Percentiles rank a stretch among this genome's conserved stretches.
Conservation (phyloP, 2,113 vertebrate species). For the Amia ocellicauda region DNA sequence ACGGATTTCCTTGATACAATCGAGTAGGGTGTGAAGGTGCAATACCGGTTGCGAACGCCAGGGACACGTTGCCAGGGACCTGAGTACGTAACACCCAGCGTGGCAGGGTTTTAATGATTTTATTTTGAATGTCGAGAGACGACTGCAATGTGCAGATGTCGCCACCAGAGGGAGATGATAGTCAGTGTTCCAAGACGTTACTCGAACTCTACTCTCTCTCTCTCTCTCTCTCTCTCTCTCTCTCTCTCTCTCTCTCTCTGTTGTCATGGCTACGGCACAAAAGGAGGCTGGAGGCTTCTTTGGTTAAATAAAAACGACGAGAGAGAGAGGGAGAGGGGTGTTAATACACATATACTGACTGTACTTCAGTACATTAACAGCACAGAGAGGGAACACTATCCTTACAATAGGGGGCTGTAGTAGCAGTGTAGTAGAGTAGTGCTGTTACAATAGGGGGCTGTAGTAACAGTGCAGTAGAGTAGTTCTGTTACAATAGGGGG, state of each 20-base stretch:
- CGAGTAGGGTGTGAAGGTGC: no score
- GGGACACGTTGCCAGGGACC: no score
- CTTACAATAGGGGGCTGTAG: not conserved
- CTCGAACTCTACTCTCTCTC: constrained; percentile 10
- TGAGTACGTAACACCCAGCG: no score
- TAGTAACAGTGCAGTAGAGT: no score
- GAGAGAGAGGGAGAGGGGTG: constrained; percentile 46
- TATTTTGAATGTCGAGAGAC: no score
- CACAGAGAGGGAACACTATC: not conserved
- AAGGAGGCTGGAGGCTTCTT: constrained; percentile 67
- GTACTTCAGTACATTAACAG: no score
- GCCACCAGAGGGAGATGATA: constrained; percentile 56
- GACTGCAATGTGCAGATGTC: no score
- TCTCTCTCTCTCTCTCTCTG: constrained; percentile 42
- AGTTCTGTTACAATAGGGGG: no score
- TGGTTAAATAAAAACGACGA: constrained; percentile 45
- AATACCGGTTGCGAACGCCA: no score
- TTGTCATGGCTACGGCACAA: constrained; percentile 74
- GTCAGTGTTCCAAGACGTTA: not conserved
- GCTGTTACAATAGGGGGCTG: no score
- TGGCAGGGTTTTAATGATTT: no score
- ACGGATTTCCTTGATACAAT: no score
- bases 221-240: constrained; percentile 30
- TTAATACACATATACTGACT: constrained; percentile 2
- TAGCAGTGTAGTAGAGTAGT: not conserved